Evolutionary conservation across 2,113 vertebrate species (phyloP).

Genomic region (Paraplagusia blochii): DNA sequence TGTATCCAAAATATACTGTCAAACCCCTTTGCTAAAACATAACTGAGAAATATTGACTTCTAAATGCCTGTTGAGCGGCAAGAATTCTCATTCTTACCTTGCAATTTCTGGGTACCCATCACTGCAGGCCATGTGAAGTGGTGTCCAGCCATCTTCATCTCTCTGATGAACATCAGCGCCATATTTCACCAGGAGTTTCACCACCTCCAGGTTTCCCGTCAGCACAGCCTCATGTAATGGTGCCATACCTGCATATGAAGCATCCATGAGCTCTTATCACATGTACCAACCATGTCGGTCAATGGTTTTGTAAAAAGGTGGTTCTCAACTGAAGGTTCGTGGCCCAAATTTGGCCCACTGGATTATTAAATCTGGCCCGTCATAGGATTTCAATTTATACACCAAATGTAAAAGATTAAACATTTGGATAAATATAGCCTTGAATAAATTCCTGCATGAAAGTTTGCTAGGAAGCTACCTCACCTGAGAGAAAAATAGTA

Average conservation of each 20-base stretch:
- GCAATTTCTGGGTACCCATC: constrained; percentile 87
- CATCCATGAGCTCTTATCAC: constrained; percentile 6
- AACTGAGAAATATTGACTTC: too few relatives aligned
- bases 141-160: constrained; percentile 90
- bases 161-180: constrained; percentile 90
- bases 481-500: constrained; percentile 90
- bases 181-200: constrained; percentile 87
- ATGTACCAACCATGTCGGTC: not conserved
- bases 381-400: too few relatives aligned
- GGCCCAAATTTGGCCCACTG: too few relatives aligned
- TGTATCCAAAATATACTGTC: not conserved
- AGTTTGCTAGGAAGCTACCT: constrained; percentile 46
- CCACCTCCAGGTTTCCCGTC: constrained; percentile 90
- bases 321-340: too few relatives aligned
- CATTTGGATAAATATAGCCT: too few relatives aligned
- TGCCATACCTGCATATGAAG: constrained; percentile 81
- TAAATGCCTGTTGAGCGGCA: too few relatives aligned
- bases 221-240: constrained; percentile 94
- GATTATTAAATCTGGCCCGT: too few relatives aligned
- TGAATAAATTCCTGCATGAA: not conserved
- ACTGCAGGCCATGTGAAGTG: constrained; percentile 94
- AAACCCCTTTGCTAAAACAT: not conserved
- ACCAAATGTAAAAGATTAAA: too few relatives aligned
- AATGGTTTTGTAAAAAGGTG: not conserved
- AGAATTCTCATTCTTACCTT: constrained; percentile 67